Evolutionary conservation across 2,113 vertebrate species (phyloP).

Genomic region (Ictalurus punctatus): DNA sequence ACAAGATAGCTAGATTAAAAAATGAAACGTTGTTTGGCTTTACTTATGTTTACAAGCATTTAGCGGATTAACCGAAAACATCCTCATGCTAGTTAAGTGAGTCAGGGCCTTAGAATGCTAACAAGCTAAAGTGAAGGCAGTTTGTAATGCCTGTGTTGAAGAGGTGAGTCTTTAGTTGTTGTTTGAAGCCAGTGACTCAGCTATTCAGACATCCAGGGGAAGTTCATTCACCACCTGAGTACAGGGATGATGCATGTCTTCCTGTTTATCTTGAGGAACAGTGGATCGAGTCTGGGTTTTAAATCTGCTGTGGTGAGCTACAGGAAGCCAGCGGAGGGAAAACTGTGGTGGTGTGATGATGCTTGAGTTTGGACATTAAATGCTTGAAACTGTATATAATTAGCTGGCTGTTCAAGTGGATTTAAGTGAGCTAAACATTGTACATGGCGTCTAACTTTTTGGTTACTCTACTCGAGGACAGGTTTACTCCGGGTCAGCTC

Average conservation of each 20-base stretch:
- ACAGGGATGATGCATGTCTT: not conserved
- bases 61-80: not conserved
- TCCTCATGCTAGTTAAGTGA: not conserved
- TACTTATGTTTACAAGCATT: not conserved
- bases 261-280: not conserved
- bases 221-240: not conserved
- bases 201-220: not conserved
- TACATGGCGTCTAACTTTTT: not conserved
- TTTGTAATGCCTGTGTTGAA: not conserved
- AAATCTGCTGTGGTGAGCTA: not conserved
- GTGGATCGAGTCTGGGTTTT: not conserved
- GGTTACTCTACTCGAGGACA: not conserved
- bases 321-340: not conserved
- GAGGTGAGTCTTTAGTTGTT: not conserved
- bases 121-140: not conserved
- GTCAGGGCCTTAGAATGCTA: not conserved
- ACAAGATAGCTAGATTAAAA: not conserved
- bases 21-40: not conserved
- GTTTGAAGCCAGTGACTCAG: not conserved
- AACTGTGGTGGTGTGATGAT: not conserved
- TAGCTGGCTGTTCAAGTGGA: not conserved
- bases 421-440: not conserved
- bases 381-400: not conserved
- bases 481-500: not conserved
- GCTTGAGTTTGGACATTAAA: not conserved